Evolutionary conservation across 2,797 vertebrate genomes (phyloP).

Genomic region (Rhinichthys osculus): DNA sequence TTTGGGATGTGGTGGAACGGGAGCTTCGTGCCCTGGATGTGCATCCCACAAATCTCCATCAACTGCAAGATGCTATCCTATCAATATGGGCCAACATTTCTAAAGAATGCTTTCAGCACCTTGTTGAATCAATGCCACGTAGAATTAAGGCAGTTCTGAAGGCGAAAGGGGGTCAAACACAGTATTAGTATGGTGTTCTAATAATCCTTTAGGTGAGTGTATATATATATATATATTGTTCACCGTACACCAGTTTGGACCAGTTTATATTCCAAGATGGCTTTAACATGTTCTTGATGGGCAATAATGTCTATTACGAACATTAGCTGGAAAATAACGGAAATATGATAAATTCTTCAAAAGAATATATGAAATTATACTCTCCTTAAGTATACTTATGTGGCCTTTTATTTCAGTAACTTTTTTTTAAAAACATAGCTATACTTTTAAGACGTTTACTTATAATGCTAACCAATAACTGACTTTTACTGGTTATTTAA

Average conservation of each 20-base stretch:
- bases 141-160: no score
- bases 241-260: neutral
- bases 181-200: no score
- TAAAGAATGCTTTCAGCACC: no score
- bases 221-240: neutral
- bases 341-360: neutral
- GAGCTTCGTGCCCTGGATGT: no score
- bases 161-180: no score
- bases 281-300: neutral
- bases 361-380: neutral
- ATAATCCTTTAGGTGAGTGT: no score
- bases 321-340: neutral
- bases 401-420: neutral
- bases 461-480: neutral
- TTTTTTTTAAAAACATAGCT: neutral
- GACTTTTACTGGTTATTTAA: neutral
- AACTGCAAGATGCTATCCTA: no score
- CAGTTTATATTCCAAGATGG: neutral
- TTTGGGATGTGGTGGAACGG: no score
- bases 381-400: neutral
- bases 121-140: no score
- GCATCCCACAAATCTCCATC: no score
- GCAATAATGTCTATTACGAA: neutral
- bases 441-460: neutral
- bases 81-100: no score